phyloP scores from a whole-genome alignment of 2,113 vertebrate genomes.

The Neolamprologus cancellatus region DNA sequence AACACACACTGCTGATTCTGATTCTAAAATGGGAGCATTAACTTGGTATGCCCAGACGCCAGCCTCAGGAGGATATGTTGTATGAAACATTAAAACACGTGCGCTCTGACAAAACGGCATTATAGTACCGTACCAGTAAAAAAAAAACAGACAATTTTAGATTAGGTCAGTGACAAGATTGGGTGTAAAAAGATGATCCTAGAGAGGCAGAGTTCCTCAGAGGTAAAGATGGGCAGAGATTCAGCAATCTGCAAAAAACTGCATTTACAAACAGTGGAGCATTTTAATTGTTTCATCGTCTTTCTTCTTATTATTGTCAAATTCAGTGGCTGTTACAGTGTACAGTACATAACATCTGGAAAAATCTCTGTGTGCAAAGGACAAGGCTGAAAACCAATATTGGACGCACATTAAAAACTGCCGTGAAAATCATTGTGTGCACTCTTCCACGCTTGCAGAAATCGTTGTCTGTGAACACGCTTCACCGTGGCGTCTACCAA shows the following conservation, averaged over 20 bases:
- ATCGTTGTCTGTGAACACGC: not conserved
- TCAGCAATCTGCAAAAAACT: not conserved
- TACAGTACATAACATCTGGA: not conserved
- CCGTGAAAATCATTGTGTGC: not conserved
- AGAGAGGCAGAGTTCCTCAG: not conserved
- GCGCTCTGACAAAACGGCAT: not conserved
- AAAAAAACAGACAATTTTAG: not conserved
- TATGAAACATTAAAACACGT: not conserved
- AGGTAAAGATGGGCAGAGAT: not conserved
- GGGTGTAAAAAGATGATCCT: not conserved
- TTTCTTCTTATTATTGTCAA: not conserved
- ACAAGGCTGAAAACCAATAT: not conserved
- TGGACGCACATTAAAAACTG: not conserved
- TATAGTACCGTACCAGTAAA: not conserved
- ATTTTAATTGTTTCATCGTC: not conserved
- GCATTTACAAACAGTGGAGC: not conserved
- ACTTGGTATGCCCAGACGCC: not conserved
- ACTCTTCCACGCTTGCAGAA: not conserved
- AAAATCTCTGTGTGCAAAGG: not conserved
- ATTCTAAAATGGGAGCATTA: not conserved
- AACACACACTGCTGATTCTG: not conserved
- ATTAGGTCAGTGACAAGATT: not conserved
- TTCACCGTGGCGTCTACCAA: not conserved
- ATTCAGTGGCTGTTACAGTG: not conserved
- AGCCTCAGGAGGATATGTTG: not conserved